Evolutionary conservation across 2,113 vertebrate species (phyloP), one percentile per base, ranked within the genome.

Genomic region (Paraplagusia blochii): DNA sequence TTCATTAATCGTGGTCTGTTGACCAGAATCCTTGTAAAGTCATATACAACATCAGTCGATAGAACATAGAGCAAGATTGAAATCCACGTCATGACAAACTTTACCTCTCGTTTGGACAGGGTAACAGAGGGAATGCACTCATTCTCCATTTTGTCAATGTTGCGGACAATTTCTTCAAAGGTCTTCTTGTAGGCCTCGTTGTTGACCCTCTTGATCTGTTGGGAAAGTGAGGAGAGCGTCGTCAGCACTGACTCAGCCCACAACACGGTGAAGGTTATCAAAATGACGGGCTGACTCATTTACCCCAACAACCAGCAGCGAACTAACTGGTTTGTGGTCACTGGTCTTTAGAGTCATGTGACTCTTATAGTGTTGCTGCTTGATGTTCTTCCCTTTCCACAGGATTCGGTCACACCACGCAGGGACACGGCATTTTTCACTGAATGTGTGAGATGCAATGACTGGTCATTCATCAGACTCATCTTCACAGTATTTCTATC

Each of bases 311-410:
- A 90, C 74, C 55, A 99, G 92, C 61, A 93, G 29, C 0, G 95
- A 95, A 77, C 95, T 98, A 72, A 99, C 96, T 14, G 97, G 97
- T 84, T 99, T 99, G 81, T 99, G 97, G 77, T 99, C 96, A 35
- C 97, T 99, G 80, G 90, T 95, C 86, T 90, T 95, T 79, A 99
- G 69, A 63, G 81, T 77, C 95, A 97, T 95, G 72, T 98, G 94
- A 91, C 94, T 97, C 69, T 89, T 86, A 61, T 99, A 99, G 84
- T 90, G 89, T 55, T 90, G 85, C 80, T 96, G 95, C 12, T 70
- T 74, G 46, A 98, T 40, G 56, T 91, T 91, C 75, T 92, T 94
- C 40, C 96, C 96, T 79, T 88, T 92, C 94, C 94, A 99, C 57
- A 99, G 92, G 44, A 99, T 89, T 8, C 97, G 93, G 60, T 99